Percentiles rank a stretch among this genome's conserved stretches.
These are phyloP conservation scores for Drosophila koepferae DNA, from an alignment of 2,888 invertebrate genomes.

Conservation along the genomic window DNA sequence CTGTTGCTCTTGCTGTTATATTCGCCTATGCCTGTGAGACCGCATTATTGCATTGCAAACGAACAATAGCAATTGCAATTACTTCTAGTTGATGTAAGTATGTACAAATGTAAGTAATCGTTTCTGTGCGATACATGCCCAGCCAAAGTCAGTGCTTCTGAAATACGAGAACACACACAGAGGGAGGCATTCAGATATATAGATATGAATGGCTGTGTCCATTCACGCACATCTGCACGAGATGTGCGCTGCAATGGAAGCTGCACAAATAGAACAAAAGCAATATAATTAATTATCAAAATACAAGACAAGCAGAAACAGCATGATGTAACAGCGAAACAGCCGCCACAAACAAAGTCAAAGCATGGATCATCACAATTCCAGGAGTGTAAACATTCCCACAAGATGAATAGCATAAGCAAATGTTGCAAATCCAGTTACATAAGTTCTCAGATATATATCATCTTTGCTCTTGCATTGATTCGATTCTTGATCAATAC, in stretches of 20 bases:
- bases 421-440: slow-evolving; percentile 5
- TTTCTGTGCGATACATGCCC: slow-evolving; percentile 28
- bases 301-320: slow-evolving; percentile 71
- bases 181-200: neutral
- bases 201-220: neutral
- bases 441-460: neutral
- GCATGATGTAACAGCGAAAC: slow-evolving; percentile 47
- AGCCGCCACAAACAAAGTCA: slow-evolving; percentile 21
- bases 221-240: slow-evolving; percentile 7
- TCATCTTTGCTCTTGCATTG: neutral
- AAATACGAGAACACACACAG: slow-evolving; percentile 14
- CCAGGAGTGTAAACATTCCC: slow-evolving; percentile 45
- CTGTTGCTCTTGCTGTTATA: neutral
- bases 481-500: neutral
- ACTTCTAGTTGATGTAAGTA: slow-evolving; percentile 43
- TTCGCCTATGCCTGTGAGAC: slow-evolving; percentile 32
- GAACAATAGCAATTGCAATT: slow-evolving; percentile 66
- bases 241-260: slow-evolving; percentile 42
- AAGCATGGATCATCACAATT: slow-evolving; percentile 28
- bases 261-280: slow-evolving; percentile 68
- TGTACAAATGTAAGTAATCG: slow-evolving; percentile 13
- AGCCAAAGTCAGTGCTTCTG: slow-evolving; percentile 11
- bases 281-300: slow-evolving; percentile 77
- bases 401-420: slow-evolving; percentile 5
- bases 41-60: slow-evolving; percentile 67